Percentiles rank a stretch among this genome's conserved stretches.
These are phyloP conservation scores for Buceros bicornis DNA, from an alignment of 2,797 vertebrate species.

Conservation along the genomic window DNA sequence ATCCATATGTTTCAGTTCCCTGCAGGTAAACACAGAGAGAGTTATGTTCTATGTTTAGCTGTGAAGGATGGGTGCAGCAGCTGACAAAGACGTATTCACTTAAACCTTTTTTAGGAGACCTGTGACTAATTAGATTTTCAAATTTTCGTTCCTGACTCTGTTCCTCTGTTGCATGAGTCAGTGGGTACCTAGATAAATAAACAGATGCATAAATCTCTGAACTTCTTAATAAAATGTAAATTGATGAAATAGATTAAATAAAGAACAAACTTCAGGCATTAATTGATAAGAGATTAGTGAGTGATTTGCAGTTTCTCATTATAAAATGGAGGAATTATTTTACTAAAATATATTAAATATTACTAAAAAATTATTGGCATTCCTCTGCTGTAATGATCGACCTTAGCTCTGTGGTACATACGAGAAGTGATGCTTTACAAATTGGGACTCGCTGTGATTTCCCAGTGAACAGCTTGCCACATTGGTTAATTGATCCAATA, in stretches of 20 bases:
- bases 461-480: background rate
- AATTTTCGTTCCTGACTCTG: background rate
- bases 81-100: background rate
- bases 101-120: background rate
- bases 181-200: background rate
- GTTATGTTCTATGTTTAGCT: background rate
- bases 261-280: background rate
- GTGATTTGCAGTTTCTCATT: constrained; percentile 8
- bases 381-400: background rate
- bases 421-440: background rate
- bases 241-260: constrained; percentile 10
- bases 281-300: background rate
- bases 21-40: background rate
- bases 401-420: background rate
- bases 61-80: background rate
- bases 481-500: background rate
- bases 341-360: background rate
- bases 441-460: background rate
- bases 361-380: background rate
- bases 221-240: background rate
- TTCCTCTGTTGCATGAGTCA: background rate
- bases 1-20: background rate
- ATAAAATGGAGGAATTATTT: constrained; percentile 16
- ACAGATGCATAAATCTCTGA: background rate
- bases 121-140: background rate